Evolutionary conservation across 2,888 invertebrate species (phyloP).

Genomic region (Scotopteryx bipunctaria): DNA sequence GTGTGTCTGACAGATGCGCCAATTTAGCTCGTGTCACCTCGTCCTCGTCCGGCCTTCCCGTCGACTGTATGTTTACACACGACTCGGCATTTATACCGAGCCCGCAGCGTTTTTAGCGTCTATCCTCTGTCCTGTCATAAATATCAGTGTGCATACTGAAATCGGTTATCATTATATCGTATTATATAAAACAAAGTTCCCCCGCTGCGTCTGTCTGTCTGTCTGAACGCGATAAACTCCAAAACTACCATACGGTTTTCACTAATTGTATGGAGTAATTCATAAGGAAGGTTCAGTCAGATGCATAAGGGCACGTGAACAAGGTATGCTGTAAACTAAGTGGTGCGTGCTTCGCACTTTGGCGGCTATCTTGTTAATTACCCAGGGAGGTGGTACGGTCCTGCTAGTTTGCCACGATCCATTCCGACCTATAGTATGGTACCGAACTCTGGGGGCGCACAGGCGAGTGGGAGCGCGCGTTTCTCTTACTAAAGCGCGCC

Average conservation of each 20-base stretch:
- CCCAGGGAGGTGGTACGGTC: neutral
- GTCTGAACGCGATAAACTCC: no score
- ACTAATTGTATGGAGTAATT: no score
- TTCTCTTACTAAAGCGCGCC: no score
- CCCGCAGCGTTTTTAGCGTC: neutral
- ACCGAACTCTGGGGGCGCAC: neutral
- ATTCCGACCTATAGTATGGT: neutral
- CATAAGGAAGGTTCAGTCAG: no score
- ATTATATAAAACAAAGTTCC: neutral
- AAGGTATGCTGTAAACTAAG: neutral
- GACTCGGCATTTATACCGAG: neutral
- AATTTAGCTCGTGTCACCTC: slow-evolving; percentile 31
- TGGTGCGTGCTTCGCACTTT: neutral
- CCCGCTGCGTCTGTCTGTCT: no score
- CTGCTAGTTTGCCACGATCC: neutral
- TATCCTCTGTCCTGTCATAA: no score
- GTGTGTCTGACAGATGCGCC: slow-evolving; percentile 51
- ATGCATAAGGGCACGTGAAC: no score
- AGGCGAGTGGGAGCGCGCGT: no score
- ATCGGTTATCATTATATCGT: no score
- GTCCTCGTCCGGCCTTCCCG: slow-evolving; percentile 22
- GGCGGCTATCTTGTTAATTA: neutral
- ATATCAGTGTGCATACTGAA: no score
- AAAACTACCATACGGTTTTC: no score
- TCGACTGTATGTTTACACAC: slow-evolving; percentile 16